Base-by-base conservation (phyloP, 2,888 invertebrate genomes). In the Cataglyphis altisquamis region DNA sequence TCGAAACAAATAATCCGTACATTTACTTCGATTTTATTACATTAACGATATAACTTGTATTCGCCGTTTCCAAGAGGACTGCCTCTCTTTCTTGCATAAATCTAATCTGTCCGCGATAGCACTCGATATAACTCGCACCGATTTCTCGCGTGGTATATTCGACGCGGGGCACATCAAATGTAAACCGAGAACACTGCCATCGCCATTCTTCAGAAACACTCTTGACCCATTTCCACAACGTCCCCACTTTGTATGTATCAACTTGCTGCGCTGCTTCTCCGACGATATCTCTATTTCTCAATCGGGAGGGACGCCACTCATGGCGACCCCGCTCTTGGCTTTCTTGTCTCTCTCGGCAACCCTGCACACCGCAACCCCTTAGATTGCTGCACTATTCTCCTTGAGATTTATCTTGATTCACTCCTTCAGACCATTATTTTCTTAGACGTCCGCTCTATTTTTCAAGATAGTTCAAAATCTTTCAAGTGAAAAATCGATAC, bases 161-260 rank as follows among this genome's bases (percentile, higher is more conserved):
- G 3, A 77, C 29, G 39, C 3, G 10, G 29, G 12, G 39, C 55
- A 66, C 48, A 39, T 82, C 48, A 63, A 82, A 82, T 84, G 74
- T 87, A 88, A 70, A 41, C 77, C 67, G 83, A 83, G 48, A 62
- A 74, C 82, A 86, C 86, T 86, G 84, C 86, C 87, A 88, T 90
- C 80, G 87, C 36, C 45, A 52, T 52, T 52, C 48, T 52, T 52
- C 48, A n/a, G 63, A 86, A 84, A 84, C 74, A 85, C 82, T 85
- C 90, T 90, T 89, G 90, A 90, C 90, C 89, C 83, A 89, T 90
- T 90, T 90, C 74, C 72, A 84, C 83, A 77, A 67, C 73, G 82
- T 87, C 88, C 83, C 88, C 87, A 87, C 88, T 89, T 88, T 77
- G 32, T 48, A 52, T 84, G 55, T 82, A 85, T 82, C 87, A 89